These are phyloP conservation scores for Columba livia DNA, from an alignment of 2,113 vertebrate genomes.

Conservation along the genomic window DNA sequence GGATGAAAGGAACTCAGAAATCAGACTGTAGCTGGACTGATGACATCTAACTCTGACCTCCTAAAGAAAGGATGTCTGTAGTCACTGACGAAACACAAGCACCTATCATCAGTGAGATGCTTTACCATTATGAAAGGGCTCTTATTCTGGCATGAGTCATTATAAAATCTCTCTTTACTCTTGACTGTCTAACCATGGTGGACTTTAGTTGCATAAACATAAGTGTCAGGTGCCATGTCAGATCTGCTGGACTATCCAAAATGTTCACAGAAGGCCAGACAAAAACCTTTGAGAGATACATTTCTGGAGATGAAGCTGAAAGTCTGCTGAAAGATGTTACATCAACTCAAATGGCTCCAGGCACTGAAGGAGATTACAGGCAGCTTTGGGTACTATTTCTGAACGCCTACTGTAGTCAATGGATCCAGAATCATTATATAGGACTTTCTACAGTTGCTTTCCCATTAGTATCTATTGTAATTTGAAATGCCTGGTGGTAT, in stretches of 20 bases:
- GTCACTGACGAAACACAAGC: not conserved
- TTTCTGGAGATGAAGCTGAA: not conserved
- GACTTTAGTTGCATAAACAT: not conserved
- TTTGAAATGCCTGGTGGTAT: not conserved
- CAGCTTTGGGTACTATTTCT: not conserved
- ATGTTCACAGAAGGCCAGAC: not conserved
- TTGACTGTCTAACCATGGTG: not conserved
- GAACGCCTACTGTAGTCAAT: not conserved
- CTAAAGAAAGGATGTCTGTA: not conserved
- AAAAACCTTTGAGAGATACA: not conserved
- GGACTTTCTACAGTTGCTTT: not conserved
- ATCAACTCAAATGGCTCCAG: not conserved
- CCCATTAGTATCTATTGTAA: not conserved
- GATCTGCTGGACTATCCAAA: not conserved
- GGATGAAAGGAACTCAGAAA: constrained; percentile 8
- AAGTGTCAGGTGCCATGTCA: not conserved
- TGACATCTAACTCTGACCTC: not conserved
- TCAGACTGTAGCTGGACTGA: not conserved
- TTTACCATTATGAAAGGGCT: not conserved
- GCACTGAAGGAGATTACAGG: not conserved
- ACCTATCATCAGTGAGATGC: not conserved
- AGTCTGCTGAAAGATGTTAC: not conserved
- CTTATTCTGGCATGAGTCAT: not conserved
- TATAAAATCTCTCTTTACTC: not conserved
- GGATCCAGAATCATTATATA: not conserved